Base-by-base conservation (phyloP, 2,888 invertebrate genomes). In the Brenthis daphne region DNA sequence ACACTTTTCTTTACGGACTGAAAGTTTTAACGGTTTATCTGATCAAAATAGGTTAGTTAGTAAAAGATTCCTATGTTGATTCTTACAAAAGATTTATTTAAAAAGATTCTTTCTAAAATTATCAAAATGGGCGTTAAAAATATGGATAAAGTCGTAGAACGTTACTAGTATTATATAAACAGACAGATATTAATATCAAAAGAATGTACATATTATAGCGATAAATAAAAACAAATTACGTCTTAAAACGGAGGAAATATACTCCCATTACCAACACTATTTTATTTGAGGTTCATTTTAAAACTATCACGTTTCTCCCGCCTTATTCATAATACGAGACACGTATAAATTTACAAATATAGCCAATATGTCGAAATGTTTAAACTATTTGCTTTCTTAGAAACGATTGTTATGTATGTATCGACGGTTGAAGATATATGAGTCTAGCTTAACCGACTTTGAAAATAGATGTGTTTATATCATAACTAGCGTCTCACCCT, bases 351-450 rank as follows among this genome's bases (percentile, higher is more conserved):
- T 68, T 60, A 66, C 51, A 70, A 72, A 67, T 43, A 72, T 67
- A 61, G 80, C 80, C 78, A 80, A 81, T 82, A 78, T 82, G 71
- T 74, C 77, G 71, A 75, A 76, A 72, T 65, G 73, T 65, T 61
- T 61, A 71, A 56, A 80, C 81, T 81, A 84, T 86, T 85, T 83
- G 82, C 81, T 82, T 87, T 84, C 86, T 78, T 54, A 77, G 86
- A 87, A 87, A 70, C 75, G 77, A 80, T 82, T 78, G 80, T 82
- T 83, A 11, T 43, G 37, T 43, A 43, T 83, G 84, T 85, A 87
- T 85, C 80, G 82, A 81, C 61, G 51, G 53, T 63, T 56, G 55
- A 65, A 63, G 63, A 64, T 55, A 16, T 54, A 37, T 33, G 57
- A 24, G 56, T 1, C 43, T 43, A 33, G 43, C 24, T 5, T 16